Evolutionary conservation across 2,113 vertebrate genomes (phyloP), one percentile per base, ranked within the genome.

Genomic region (Eubucco bourcierii): DNA sequence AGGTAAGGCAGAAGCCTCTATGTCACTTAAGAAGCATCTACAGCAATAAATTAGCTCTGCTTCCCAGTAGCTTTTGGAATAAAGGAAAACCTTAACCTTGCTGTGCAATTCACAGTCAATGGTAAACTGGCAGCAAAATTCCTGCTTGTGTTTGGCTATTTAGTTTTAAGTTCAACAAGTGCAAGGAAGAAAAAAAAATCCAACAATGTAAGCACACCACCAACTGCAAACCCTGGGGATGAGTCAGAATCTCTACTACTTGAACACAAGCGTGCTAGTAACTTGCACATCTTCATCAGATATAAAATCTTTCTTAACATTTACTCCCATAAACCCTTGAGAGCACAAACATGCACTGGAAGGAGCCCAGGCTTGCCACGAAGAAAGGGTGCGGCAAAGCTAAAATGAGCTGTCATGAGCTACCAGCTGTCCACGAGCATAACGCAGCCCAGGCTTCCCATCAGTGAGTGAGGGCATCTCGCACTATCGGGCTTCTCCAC

Each of bases 401-500:
- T 2, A 1, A 44, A 71, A 74, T 3, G 6, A 80, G 33, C n/a
- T 63, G 34, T 9, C 16, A 66, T 3, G 6, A 80, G 33, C 29
- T 63, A 31, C 9, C 16, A 66, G n/a, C 13, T 52, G 9, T 18
- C 41, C 19, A 0, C 3, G 7, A 87, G 47, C 24, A 29, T 3
- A 17, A 68, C 0, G 1, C 33, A 87, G 50, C 10, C 15, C 50
- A 14, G 50, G 55, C 44, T 61, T 41, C 74, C 53, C 3, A 15
- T 4, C 12, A 9, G 0, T 24, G 17, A 8, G 3, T 16, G 4
- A 50, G 5, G 31, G 31, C 58, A 31, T 75, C 29, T 58, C 41
- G n/a, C 64, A 44, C 0, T 0, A 10, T 19, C 19, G 27, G 52
- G 4, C 5, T 9, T 31, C 18, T 19, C 15, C 31, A 52, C 4